Conservation (phyloP, 2,888 invertebrate genomes). For the Geophilus truncorum region DNA sequence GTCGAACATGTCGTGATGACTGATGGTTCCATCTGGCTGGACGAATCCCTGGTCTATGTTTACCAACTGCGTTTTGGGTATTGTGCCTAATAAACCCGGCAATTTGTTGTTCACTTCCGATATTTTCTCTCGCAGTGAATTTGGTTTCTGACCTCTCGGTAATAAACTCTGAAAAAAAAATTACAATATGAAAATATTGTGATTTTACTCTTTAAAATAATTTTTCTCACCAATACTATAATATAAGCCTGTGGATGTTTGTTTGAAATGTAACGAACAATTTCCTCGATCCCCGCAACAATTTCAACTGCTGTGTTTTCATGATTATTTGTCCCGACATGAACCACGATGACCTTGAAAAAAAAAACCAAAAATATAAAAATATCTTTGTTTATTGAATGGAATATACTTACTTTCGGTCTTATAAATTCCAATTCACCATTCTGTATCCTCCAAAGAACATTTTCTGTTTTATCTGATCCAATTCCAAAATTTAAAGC, state of each 20-base stretch:
- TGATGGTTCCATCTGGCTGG: constrained; percentile 69
- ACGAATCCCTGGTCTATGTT: constrained; percentile 72
- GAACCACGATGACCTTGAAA: constrained; percentile 76
- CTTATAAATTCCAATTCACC: constrained; percentile 83
- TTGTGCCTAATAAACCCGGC: constrained; percentile 57
- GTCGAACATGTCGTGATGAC: constrained; percentile 87
- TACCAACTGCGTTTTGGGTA: constrained; percentile 66
- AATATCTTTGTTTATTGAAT: neutral
- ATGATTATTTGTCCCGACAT: constrained; percentile 85
- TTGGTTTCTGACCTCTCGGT: constrained; percentile 81
- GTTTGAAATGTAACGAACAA: constrained; percentile 66
- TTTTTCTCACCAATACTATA: constrained; percentile 70
- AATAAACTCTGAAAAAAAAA: constrained; percentile 73
- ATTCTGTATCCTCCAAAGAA: constrained; percentile 82
- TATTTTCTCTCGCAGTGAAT: constrained; percentile 71
- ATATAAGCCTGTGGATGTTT: constrained; percentile 75
- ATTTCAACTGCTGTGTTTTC: constrained; percentile 73
- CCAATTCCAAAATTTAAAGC: constrained; percentile 87
- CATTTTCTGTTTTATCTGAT: constrained; percentile 79
- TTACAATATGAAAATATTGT: constrained; percentile 32
- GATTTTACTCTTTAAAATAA: neutral
- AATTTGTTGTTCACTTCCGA: constrained; percentile 67
- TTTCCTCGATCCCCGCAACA: constrained; percentile 71
- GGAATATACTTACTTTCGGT: constrained; percentile 68
- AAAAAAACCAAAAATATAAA: constrained; percentile 42